These are phyloP conservation scores for Agriopis marginaria DNA, from an alignment of 2,888 invertebrate genomes.

Conservation along the genomic window DNA sequence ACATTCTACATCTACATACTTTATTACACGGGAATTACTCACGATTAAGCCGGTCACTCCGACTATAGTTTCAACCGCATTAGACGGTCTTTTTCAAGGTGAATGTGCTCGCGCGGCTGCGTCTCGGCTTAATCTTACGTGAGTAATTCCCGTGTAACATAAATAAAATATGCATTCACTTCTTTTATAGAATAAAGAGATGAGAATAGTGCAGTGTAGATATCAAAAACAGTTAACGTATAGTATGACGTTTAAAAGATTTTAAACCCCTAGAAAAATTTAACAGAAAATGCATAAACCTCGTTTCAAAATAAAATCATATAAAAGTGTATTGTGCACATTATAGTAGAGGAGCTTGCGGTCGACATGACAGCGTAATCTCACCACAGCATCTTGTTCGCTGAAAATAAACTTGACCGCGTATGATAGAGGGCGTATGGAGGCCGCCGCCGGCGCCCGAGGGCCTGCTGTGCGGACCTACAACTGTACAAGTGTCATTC, in stretches of 20 bases:
- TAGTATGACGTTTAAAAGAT: not conserved
- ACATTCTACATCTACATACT: too few species aligned
- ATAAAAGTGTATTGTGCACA: not conserved
- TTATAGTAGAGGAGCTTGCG: not conserved
- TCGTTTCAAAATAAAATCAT: not conserved
- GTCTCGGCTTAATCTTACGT: too few species aligned
- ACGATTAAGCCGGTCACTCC: too few species aligned
- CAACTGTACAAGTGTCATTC: not conserved
- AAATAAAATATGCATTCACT: too few species aligned
- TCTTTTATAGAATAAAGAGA: too few species aligned
- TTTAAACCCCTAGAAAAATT: not conserved
- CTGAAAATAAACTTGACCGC: conserved; percentile 26
- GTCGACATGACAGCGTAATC: conserved; percentile 17
- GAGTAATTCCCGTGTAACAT: too few species aligned
- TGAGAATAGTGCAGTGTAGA: too few species aligned
- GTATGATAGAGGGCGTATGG: conserved; percentile 23
- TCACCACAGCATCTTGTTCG: conserved; percentile 14
- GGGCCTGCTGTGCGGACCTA: not conserved
- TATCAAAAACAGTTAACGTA: not conserved
- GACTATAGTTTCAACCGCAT: too few species aligned
- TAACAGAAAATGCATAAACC: not conserved
- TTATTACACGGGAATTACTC: too few species aligned
- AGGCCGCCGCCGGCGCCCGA: not conserved
- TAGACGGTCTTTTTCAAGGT: too few species aligned
- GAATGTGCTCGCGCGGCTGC: too few species aligned